These are phyloP conservation scores for Trissolcus basalis DNA, from an alignment of 1,140 invertebrate genomes.

Conservation along the genomic window DNA sequence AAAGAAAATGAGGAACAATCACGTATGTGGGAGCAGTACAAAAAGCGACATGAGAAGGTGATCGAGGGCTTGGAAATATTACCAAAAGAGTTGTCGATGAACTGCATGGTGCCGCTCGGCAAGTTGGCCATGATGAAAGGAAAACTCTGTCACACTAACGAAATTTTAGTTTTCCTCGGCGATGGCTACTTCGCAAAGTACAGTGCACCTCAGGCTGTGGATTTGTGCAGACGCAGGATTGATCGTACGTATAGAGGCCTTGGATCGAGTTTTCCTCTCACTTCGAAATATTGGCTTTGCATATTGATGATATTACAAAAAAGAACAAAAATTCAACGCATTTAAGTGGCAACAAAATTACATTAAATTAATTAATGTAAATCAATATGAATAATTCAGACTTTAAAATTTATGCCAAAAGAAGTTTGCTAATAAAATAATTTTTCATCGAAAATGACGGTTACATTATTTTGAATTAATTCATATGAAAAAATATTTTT, in stretches of 20 bases:
- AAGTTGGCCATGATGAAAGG: constrained; percentile 82
- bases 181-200: constrained; percentile 85
- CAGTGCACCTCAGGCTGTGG: constrained; percentile 80
- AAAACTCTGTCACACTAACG: constrained; percentile 83
- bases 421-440: too few species aligned
- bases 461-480: too few species aligned
- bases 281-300: too few species aligned
- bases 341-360: too few species aligned
- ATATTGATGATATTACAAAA: too few species aligned
- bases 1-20: constrained; percentile 64
- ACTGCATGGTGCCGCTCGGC: constrained; percentile 81
- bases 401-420: too few species aligned
- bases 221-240: constrained; percentile 79
- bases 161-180: constrained; percentile 82
- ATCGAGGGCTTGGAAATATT: constrained; percentile 68
- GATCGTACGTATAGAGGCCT: constrained; percentile 77
- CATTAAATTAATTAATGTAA: too few species aligned
- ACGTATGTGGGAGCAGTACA: constrained; percentile 67
- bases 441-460: too few species aligned
- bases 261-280: too few species aligned
- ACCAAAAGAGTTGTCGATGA: constrained; percentile 67
- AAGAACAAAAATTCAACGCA: too few species aligned
- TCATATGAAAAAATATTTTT: too few species aligned
- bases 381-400: too few species aligned
- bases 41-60: constrained; percentile 68